Evolutionary conservation across 2,113 vertebrate genomes (phyloP).

Genomic region (Neolamprologus fasciatus): DNA sequence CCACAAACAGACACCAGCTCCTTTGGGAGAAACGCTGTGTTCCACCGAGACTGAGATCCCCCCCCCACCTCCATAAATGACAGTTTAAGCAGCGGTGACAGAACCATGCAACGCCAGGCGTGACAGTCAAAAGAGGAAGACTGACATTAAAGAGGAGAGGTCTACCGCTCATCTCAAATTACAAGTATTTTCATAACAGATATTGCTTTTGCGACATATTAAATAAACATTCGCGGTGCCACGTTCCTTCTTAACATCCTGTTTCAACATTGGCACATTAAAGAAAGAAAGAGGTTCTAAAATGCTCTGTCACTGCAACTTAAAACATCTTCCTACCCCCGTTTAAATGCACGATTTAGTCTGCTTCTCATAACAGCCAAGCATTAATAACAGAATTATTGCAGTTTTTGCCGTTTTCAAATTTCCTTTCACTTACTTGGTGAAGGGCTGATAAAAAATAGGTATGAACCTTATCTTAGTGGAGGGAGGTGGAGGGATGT

Average conservation of each 20-base stretch:
- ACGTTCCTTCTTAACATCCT: neutral
- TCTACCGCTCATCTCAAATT: neutral
- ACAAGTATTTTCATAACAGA: neutral
- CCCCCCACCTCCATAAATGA: neutral
- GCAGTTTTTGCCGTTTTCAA: neutral
- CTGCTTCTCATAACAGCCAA: neutral
- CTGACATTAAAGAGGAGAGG: neutral
- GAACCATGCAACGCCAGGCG: neutral
- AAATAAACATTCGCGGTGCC: accelerated
- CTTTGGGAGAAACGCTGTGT: neutral
- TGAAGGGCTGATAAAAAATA: neutral
- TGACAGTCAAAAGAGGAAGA: neutral
- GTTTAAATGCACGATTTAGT: neutral
- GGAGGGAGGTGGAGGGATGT: neutral
- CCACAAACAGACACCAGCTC: neutral
- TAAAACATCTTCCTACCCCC: neutral
- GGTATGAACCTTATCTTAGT: neutral
- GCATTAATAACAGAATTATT: neutral
- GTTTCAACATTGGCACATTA: neutral
- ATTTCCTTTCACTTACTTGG: neutral
- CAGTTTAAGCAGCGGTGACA: neutral
- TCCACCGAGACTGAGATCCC: neutral
- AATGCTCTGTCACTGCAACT: neutral
- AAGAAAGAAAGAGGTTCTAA: neutral
- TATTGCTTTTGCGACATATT: neutral